phyloP scores from a whole-genome alignment of 2,888 invertebrate species.

The Meiosimyza platycephala region DNA sequence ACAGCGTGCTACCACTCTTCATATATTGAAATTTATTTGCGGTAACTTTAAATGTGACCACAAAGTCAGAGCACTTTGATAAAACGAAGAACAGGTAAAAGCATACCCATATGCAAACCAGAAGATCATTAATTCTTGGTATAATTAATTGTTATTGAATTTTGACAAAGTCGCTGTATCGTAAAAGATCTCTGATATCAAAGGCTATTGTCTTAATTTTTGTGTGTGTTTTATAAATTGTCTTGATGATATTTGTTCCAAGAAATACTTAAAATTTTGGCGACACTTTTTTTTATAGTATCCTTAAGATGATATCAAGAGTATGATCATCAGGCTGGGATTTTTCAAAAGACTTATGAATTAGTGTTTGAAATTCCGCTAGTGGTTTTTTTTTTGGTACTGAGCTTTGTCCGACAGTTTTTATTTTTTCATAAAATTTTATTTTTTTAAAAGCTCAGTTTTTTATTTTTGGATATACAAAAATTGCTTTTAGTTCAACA shows the following conservation, averaged over 20 bases:
- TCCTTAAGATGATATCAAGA: background rate
- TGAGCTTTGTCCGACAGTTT: background rate
- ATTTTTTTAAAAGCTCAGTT: no score
- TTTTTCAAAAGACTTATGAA: background rate
- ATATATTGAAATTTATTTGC: no score
- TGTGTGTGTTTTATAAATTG: constrained; percentile 11
- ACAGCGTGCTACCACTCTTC: no score
- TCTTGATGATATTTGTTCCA: constrained; percentile 23
- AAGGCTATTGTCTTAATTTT: background rate
- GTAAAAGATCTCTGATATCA: background rate
- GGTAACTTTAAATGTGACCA: no score
- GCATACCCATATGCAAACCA: constrained; percentile 17
- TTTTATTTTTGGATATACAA: no score
- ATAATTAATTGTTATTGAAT: constrained; percentile 33
- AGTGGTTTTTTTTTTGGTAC: no score
- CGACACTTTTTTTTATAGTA: background rate
- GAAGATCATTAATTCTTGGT: constrained; percentile 12
- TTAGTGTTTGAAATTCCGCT: background rate
- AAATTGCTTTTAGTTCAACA: no score
- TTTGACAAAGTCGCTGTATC: constrained; percentile 22
- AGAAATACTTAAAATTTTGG: constrained; percentile 3
- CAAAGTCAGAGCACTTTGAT: no score
- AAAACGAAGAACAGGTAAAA: background rate
- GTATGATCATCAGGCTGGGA: background rate
- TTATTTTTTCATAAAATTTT: no score